phyloP scores from a whole-genome alignment of 2,113 vertebrate genomes.

The Elaphurus davidianus region DNA sequence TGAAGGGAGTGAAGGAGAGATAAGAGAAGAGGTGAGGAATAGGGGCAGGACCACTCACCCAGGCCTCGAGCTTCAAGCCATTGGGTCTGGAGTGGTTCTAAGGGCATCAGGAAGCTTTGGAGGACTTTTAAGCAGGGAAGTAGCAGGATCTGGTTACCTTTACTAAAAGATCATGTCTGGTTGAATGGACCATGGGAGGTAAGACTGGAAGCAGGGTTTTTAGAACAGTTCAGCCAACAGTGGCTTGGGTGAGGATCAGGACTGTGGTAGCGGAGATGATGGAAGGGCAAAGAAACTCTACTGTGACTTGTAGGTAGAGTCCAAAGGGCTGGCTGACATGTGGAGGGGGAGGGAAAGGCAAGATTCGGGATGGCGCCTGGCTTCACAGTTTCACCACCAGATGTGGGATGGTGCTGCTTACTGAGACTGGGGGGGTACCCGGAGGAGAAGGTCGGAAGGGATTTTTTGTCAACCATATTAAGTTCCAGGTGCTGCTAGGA shows the following conservation, averaged over 20 bases:
- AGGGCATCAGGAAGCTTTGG: background rate
- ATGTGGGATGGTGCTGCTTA: too few species aligned
- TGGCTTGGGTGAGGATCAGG: background rate
- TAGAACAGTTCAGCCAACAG: too few species aligned
- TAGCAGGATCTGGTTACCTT: background rate
- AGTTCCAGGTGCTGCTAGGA: background rate
- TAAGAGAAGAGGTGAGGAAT: too few species aligned
- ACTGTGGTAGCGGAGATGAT: fast-evolving
- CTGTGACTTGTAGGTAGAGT: too few species aligned
- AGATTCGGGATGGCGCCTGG: background rate
- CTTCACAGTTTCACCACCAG: background rate
- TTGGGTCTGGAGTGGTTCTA: background rate
- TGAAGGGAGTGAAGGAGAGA: fast-evolving
- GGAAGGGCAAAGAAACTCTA: background rate
- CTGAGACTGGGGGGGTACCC: fast-evolving
- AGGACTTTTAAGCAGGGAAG: background rate
- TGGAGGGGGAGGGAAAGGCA: fast-evolving
- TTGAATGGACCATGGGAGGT: background rate
- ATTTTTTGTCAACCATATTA: background rate
- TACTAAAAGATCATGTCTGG: background rate
- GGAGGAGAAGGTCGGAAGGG: background rate
- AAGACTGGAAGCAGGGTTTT: background rate
- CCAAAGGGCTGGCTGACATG: background rate
- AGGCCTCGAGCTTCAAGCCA: too few species aligned
- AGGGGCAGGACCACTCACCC: background rate